Percentiles rank a stretch among this genome's conserved stretches.
These are phyloP conservation scores for Podabrus alpinus DNA, from an alignment of 2,888 invertebrate species.

Conservation along the genomic window DNA sequence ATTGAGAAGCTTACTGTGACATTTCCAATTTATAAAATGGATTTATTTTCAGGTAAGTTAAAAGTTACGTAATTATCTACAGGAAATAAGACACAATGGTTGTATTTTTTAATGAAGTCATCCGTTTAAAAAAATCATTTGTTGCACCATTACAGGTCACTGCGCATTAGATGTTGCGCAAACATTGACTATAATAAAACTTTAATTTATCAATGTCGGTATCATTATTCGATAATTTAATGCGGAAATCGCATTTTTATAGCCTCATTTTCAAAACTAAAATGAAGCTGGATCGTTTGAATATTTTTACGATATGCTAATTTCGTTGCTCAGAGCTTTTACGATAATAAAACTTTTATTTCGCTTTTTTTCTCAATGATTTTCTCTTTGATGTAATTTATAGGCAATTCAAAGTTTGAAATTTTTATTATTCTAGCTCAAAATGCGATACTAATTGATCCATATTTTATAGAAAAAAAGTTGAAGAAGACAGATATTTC, in stretches of 20 bases:
- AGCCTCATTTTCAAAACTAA: background rate
- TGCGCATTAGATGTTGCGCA: slow-evolving; percentile 34
- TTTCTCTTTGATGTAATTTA: background rate
- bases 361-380: background rate
- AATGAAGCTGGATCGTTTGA: background rate
- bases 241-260: slow-evolving; percentile 31
- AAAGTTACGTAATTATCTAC: slow-evolving; percentile 21
- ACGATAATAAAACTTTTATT: background rate
- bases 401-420: background rate
- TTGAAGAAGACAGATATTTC: no score
- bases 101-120: slow-evolving; percentile 42
- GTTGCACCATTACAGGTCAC: slow-evolving; percentile 30
- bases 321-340: background rate
- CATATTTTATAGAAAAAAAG: background rate
- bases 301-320: slow-evolving; percentile 6
- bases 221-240: slow-evolving; percentile 33
- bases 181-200: slow-evolving; percentile 31
- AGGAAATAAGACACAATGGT: slow-evolving; percentile 42
- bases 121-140: slow-evolving; percentile 39
- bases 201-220: slow-evolving; percentile 34
- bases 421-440: background rate
- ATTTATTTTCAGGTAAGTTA: background rate
- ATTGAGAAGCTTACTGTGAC: slow-evolving; percentile 15
- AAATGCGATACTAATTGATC: background rate
- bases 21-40: slow-evolving; percentile 12